Evolutionary conservation across 2,888 invertebrate species (phyloP).

Genomic region (Lithophane ornitopus): DNA sequence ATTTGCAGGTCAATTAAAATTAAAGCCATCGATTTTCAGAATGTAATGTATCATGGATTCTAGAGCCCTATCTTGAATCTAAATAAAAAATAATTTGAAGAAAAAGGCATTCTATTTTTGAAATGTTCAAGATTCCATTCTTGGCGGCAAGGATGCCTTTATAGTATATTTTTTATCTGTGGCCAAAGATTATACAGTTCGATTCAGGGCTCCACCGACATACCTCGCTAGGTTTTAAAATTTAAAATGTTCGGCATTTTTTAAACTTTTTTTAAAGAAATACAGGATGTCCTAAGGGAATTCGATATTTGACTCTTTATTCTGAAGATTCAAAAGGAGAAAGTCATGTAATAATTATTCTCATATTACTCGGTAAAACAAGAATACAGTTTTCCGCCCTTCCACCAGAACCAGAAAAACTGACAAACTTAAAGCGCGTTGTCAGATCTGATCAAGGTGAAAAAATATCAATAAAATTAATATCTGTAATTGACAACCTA

Average conservation of each 20-base stretch:
- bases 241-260: conserved; percentile 41
- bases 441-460: too few relatives aligned
- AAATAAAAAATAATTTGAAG: conserved; percentile 32
- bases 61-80: conserved; percentile 31
- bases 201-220: conserved; percentile 39
- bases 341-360: not conserved
- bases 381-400: not conserved
- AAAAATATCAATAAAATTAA: not conserved
- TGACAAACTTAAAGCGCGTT: not conserved
- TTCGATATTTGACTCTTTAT: not conserved
- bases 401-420: not conserved
- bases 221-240: conserved; percentile 52
- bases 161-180: conserved; percentile 58
- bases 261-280: not conserved
- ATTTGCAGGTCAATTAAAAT: conserved; percentile 36
- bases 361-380: not conserved
- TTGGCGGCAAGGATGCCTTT: conserved; percentile 48
- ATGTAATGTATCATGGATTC: conserved; percentile 29
- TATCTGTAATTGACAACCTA: not conserved
- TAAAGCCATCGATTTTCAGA: conserved; percentile 18
- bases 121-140: conserved; percentile 59
- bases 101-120: conserved; percentile 50
- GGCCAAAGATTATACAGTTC: conserved; percentile 45
- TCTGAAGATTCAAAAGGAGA: not conserved
- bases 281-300: not conserved